Conservation (phyloP, 2,888 invertebrate species). For the Hemistola chrysoprasaria region DNA sequence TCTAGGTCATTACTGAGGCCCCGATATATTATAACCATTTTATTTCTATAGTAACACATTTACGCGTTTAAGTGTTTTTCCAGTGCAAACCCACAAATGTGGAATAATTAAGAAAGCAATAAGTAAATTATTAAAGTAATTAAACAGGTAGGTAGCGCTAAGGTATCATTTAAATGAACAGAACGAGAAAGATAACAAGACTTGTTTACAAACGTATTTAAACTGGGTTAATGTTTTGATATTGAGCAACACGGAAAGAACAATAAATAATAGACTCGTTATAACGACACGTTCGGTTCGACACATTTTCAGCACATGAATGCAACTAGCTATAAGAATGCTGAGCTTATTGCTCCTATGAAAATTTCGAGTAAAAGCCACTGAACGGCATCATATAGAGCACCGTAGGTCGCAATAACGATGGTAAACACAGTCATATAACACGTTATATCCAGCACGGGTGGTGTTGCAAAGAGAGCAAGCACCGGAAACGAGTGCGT, state of each 20-base stretch:
- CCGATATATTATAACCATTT: conserved; percentile 2
- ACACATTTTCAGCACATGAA: conserved; percentile 51
- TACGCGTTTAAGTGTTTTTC: no score
- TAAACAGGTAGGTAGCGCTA: conserved; percentile 7
- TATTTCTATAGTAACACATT: neutral
- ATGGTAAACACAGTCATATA: conserved; percentile 32
- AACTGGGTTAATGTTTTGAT: conserved; percentile 43
- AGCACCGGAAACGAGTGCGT: conserved; percentile 73
- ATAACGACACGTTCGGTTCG: conserved; percentile 42
- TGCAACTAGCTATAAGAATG: conserved; percentile 18
- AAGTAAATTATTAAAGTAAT: neutral
- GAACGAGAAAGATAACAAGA: conserved; percentile 35
- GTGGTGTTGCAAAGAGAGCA: conserved; percentile 54
- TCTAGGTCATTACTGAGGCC: conserved; percentile 32
- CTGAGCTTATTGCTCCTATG: conserved; percentile 9
- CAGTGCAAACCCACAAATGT: neutral
- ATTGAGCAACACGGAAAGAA: conserved; percentile 37
- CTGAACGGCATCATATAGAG: conserved; percentile 11
- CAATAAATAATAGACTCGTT: conserved; percentile 21
- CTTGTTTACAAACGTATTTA: conserved; percentile 44
- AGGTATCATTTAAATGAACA: conserved; percentile 6
- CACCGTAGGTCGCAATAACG: conserved; percentile 11
- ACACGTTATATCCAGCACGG: conserved; percentile 29
- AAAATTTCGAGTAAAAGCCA: conserved; percentile 20
- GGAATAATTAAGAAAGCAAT: neutral